Conservation (phyloP, 2,888 invertebrate species). For the Amphipoea oculea region DNA sequence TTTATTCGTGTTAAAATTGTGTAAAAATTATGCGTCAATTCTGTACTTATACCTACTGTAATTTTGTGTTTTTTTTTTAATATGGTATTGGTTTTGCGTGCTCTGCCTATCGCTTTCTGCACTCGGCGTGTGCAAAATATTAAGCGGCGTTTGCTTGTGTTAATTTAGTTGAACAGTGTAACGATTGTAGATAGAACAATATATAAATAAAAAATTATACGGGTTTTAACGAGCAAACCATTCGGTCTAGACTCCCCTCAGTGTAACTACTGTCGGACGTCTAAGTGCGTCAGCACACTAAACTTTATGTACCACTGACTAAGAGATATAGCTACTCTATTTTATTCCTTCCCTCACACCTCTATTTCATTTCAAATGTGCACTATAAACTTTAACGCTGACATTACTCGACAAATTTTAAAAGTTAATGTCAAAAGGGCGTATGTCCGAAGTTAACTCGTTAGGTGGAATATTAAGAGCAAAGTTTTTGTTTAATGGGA, state of each 20-base stretch:
- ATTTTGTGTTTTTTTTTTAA: too few relatives aligned
- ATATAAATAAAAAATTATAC: not conserved
- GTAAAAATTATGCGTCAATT: too few relatives aligned
- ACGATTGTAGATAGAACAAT: too few relatives aligned
- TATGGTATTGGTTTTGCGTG: too few relatives aligned
- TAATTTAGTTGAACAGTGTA: too few relatives aligned
- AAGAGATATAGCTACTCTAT: slow-evolving; percentile 50
- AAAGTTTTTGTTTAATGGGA: slow-evolving; percentile 85
- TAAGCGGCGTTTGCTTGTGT: too few relatives aligned
- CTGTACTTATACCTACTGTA: too few relatives aligned
- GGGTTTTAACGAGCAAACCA: slow-evolving; percentile 19
- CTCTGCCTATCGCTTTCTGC: too few relatives aligned
- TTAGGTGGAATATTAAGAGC: slow-evolving; percentile 84
- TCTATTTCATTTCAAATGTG: slow-evolving; percentile 55
- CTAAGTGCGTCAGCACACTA: slow-evolving; percentile 32
- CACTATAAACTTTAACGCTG: slow-evolving; percentile 60
- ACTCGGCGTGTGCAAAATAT: too few relatives aligned
- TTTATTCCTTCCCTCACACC: slow-evolving; percentile 49
- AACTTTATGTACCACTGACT: slow-evolving; percentile 43
- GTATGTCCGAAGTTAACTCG: slow-evolving; percentile 81
- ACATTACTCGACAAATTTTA: slow-evolving; percentile 67
- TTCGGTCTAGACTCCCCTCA: slow-evolving; percentile 12
- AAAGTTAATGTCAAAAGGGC: slow-evolving; percentile 77
- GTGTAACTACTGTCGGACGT: slow-evolving; percentile 18
- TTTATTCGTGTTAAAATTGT: too few relatives aligned